Evolutionary conservation across 2,888 invertebrate genomes (phyloP).

Genomic region (Agrochola macilenta): DNA sequence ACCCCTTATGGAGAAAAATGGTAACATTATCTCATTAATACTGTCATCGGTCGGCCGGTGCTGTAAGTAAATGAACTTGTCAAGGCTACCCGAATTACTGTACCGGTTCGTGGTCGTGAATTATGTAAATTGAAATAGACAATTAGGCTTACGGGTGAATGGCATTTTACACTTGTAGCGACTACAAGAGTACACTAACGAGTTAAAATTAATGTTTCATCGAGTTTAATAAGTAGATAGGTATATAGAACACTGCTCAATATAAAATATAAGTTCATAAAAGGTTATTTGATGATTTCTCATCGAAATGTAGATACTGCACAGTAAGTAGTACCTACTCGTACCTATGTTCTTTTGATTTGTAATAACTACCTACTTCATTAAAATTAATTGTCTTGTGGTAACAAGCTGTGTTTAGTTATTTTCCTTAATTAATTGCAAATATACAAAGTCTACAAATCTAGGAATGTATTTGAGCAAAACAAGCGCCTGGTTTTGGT

Average conservation of each 20-base stretch:
- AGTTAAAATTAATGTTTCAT: conserved; percentile 42
- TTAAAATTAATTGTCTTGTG: not conserved
- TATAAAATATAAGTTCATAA: not conserved
- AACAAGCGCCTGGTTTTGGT: conserved; percentile 13
- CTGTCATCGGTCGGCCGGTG: conserved; percentile 56
- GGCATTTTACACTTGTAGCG: conserved; percentile 56
- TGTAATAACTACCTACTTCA: not conserved
- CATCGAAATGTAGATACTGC: not conserved
- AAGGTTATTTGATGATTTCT: not conserved
- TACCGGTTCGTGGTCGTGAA: conserved; percentile 71
- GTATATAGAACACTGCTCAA: no score
- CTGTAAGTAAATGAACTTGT: conserved; percentile 77
- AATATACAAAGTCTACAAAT: not conserved
- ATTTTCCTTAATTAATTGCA: conserved; percentile 4
- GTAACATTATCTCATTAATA: conserved; percentile 70
- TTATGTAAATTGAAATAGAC: conserved; percentile 78
- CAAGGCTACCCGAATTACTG: conserved; percentile 78
- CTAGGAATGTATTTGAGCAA: not conserved
- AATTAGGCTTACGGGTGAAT: conserved; percentile 75
- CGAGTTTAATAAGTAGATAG: not conserved
- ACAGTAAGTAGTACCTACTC: not conserved
- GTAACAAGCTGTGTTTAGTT: not conserved
- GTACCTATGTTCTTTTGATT: not conserved
- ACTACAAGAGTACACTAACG: conserved; percentile 30
- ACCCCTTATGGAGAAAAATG: conserved; percentile 63